Evolutionary conservation across 1,140 invertebrate species (phyloP), one percentile per base, ranked within the genome.

Genomic region (Neodiprion pinetum): DNA sequence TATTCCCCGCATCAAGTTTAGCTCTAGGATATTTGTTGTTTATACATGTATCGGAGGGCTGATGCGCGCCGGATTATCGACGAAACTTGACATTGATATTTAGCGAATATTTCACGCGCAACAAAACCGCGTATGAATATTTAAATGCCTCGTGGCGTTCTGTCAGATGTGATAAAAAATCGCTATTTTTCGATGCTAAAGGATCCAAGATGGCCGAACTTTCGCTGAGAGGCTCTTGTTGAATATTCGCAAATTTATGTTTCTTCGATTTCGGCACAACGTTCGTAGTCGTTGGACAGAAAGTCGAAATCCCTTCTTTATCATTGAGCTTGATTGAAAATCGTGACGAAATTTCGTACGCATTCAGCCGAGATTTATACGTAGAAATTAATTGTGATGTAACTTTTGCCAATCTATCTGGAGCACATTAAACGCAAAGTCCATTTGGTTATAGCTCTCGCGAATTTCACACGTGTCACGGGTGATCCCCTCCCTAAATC

Each of bases 201-300:
- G 80, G 81, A 86, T 86, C 75, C 85, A 87, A 87, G 80, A 87
- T 87, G 85, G 85, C 85, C 78, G 84, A 65, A 71, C 53, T 14
- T 61, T 61, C 53, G 53, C 53, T 72, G 23, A 50, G 53, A 70
- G 65, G 10, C 67, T 66, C 70, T 47, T 74, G 71, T 76, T 69
- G 70, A 79, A 80, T 75, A 76, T 77, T 79, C 72, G 73, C 67
- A 72, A 76, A 70, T 78, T 77, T 61, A 61, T 61, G 11, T 14
- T 61, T 9, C 53, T 17, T 61, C 28, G 28, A 40, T 40, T 40
- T 40, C 28, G 28, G 28, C 28, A 40, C 28, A 5, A 40, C 28
- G 28, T 40, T 40, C 28, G 5, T 40, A 40, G 28, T 40, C 28
- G 2, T 40, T 40, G 2, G 28, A 5, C 28, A 40, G 28, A 40